A percentile compares a stretch with the other conserved stretches of the same genome.
Conservation (phyloP, 2,888 invertebrate genomes). For the Ophion slaviceki region DNA sequence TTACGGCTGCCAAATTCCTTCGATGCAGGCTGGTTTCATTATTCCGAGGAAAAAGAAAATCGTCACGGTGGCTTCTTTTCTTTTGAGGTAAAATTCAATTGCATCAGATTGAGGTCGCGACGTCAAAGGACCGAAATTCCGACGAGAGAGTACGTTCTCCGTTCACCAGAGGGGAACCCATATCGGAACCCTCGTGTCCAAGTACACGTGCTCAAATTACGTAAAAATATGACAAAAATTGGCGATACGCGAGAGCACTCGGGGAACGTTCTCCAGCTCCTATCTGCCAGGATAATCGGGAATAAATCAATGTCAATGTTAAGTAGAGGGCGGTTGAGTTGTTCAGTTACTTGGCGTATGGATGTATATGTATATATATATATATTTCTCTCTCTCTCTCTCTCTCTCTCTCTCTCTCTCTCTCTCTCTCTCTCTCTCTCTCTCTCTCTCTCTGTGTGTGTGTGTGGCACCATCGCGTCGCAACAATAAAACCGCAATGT, state of each 20-base stretch:
- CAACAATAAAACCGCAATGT: slow-evolving; percentile 75
- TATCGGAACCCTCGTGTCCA: not conserved
- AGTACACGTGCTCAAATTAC: not conserved
- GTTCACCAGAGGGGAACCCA: not conserved
- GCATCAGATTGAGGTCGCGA: too few species aligned
- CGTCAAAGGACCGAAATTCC: too few species aligned
- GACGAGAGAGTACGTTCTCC: not conserved
- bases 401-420: too few species aligned
- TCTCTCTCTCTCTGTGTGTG: not conserved
- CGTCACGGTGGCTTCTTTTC: too few species aligned
- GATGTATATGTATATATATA: slow-evolving; percentile 51
- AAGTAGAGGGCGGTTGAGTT: slow-evolving; percentile 80
- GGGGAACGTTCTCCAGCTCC: slow-evolving; percentile 55
- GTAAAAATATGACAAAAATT: slow-evolving; percentile 13
- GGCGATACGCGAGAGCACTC: slow-evolving; percentile 12
- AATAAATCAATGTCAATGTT: slow-evolving; percentile 80
- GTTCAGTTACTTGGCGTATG: slow-evolving; percentile 72
- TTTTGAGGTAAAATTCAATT: too few species aligned
- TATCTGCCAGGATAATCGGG: slow-evolving; percentile 66
- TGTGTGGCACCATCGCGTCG: slow-evolving; percentile 29
- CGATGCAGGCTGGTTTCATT: too few species aligned
- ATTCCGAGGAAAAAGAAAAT: too few species aligned
- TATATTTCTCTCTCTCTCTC: not conserved
- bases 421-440: too few species aligned
- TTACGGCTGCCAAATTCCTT: too few species aligned